Base-by-base conservation (phyloP, 2,888 invertebrate species). In the Trachelus iudaicus region DNA sequence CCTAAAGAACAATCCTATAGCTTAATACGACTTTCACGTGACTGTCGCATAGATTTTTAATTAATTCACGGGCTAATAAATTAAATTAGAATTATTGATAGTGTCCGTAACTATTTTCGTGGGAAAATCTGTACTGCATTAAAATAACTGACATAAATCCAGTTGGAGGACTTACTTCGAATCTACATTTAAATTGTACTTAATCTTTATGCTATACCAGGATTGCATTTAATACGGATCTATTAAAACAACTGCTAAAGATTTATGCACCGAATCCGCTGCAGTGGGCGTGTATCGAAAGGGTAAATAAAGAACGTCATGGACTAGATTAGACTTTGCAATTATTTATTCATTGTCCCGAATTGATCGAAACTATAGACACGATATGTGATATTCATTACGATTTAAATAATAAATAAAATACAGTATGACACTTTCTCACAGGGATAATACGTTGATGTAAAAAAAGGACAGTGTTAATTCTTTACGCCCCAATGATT, bases 121-220 rank as follows among this genome's bases (percentile, higher is more conserved):
- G 9, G 56, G 56, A 56, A 56, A 56, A 56, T 56, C 56, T 15
- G 0, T 56, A 56, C 23, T 23, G 23, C 6, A 56, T 56, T 56
- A 56, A 23, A 23, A 56, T 56, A 56, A 56, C 23, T 56, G 9
- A 56, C 56, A 56, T 56, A 56, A 23, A 56, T 56, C 56, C 56
- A 56, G 56, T 23, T 23, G 23, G 15, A 56, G 23, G 23, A 56
- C 56, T 9, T 23, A 56, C 56, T 56, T 56, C 56, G 56, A 79
- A 84, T 84, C 84, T 84, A 79, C 81, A 86, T 86, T 85, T 82
- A 85, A 86, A 86, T 86, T 83, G 83, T 83, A 76, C 81, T 86
- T 83, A 85, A 82, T 82, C 82, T 83, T 84, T 83, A 56, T 23
- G 56, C 56, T 56, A 23, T 56, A 56, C 23, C 1, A 31, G 71